Percentiles rank a stretch among this genome's conserved stretches.
These are phyloP conservation scores for Trimorus sp. DNA, from an alignment of 2,888 invertebrate species.

Conservation along the genomic window DNA sequence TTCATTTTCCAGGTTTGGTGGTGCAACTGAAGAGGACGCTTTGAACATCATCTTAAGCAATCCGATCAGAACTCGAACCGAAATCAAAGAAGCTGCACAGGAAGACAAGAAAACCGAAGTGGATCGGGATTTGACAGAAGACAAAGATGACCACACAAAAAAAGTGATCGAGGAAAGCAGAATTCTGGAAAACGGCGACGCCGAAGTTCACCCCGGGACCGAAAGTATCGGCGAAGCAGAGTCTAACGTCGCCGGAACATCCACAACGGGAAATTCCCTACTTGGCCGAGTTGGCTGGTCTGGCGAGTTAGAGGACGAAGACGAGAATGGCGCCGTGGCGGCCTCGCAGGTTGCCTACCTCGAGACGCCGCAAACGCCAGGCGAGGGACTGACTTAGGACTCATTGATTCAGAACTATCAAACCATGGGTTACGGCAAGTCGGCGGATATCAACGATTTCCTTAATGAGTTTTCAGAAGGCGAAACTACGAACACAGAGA, in stretches of 20 bases:
- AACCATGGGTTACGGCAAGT: constrained; percentile 81
- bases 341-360: constrained; percentile 83
- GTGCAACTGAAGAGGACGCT: constrained; percentile 87
- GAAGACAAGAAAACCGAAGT: constrained; percentile 7
- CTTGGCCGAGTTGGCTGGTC: constrained; percentile 86
- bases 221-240: background rate
- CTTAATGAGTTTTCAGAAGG: constrained; percentile 73
- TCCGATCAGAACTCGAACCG: constrained; percentile 30
- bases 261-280: constrained; percentile 85
- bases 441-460: constrained; percentile 86
- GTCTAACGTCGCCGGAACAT: constrained; percentile 44
- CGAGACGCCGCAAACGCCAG: constrained; percentile 78
- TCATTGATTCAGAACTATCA: constrained; percentile 85
- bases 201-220: background rate
- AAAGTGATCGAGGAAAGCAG: background rate
- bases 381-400: constrained; percentile 83
- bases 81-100: constrained; percentile 23
- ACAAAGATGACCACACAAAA: background rate
- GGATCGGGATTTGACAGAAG: constrained; percentile 18
- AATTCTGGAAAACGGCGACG: background rate
- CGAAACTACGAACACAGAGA: constrained; percentile 48
- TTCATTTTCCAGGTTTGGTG: constrained; percentile 6
- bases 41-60: constrained; percentile 86
- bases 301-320: constrained; percentile 83
- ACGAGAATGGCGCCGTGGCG: constrained; percentile 79